A percentile compares a stretch with the other conserved stretches of the same genome.
Evolutionary conservation across 2,797 vertebrate species (phyloP).

Genomic region (Protosalanx chinensis): DNA sequence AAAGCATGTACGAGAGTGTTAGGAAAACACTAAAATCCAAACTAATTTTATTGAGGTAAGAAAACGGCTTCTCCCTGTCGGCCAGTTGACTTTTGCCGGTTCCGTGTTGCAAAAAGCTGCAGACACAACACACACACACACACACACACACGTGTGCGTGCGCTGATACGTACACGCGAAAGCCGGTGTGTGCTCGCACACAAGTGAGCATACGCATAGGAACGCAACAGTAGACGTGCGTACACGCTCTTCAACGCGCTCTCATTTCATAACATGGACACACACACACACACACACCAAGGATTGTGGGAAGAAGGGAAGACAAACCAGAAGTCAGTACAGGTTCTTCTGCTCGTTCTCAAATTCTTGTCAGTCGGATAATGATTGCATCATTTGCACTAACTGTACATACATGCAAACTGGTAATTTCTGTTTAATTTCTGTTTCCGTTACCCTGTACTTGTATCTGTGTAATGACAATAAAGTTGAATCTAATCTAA

Average conservation of each 20-base stretch:
- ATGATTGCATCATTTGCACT: too few relatives aligned
- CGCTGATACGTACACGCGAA: not conserved
- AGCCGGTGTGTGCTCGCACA: not conserved
- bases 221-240: not conserved
- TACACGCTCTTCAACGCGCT: too few relatives aligned
- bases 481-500: too few relatives aligned
- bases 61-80: constrained; percentile 59
- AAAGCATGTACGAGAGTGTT: constrained; percentile 64
- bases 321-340: constrained; percentile 17
- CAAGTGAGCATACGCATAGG: constrained; percentile 19
- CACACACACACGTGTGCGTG: constrained; percentile 21
- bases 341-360: constrained; percentile 42
- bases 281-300: constrained; percentile 17
- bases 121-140: constrained; percentile 36
- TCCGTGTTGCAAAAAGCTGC: constrained; percentile 43
- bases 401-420: too few relatives aligned
- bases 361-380: constrained; percentile 36
- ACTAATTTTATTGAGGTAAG: constrained; percentile 69
- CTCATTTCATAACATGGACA: not conserved
- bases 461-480: too few relatives aligned
- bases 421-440: too few relatives aligned
- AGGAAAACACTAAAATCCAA: constrained; percentile 72
- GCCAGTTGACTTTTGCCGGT: constrained; percentile 60
- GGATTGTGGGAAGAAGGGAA: constrained; percentile 19
- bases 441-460: too few relatives aligned